Percentiles rank a stretch among this genome's conserved stretches.
Evolutionary conservation across 2,113 vertebrate genomes (phyloP).

Genomic region (Pagrus major): DNA sequence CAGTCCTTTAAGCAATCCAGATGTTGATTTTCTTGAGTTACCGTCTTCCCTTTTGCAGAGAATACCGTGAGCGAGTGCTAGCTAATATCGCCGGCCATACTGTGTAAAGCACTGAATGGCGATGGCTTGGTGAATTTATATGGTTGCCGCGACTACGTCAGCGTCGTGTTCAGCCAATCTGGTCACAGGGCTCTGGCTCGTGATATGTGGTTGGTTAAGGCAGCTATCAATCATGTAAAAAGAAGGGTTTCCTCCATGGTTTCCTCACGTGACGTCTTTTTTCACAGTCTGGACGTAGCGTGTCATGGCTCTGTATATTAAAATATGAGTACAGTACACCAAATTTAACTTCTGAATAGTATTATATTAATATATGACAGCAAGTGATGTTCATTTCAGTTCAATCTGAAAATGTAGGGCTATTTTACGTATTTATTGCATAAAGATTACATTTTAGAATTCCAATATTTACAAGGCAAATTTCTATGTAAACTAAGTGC

Average conservation of each 20-base stretch:
- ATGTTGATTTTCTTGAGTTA: slow-evolving; percentile 86
- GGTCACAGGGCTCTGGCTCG: rapidly evolving
- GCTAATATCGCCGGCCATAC: slow-evolving; percentile 99
- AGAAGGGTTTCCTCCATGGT: slow-evolving; percentile 6
- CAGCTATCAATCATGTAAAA: slow-evolving; percentile 42
- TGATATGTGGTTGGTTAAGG: slow-evolving; percentile 42
- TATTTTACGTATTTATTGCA: background rate
- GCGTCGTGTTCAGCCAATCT: slow-evolving; percentile 6
- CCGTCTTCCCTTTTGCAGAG: slow-evolving; percentile 97
- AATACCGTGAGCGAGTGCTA: slow-evolving; percentile 97
- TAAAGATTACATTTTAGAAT: background rate
- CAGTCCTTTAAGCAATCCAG: slow-evolving; percentile 86
- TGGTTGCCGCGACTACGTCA: slow-evolving; percentile 33
- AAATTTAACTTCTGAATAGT: background rate
- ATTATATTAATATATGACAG: background rate
- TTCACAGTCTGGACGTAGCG: background rate
- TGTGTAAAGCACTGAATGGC: slow-evolving; percentile 89
- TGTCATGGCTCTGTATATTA: background rate
- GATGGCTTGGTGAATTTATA: slow-evolving; percentile 83
- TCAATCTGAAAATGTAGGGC: background rate
- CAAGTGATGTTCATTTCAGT: background rate
- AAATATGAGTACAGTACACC: background rate
- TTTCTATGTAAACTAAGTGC: background rate
- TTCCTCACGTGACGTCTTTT: slow-evolving; percentile 36
- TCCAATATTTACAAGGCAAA: background rate